A percentile compares a stretch with the other conserved stretches of the same genome.
phyloP scores from a whole-genome alignment of 2,797 vertebrate species.

The Gymnothorax reevesii region DNA sequence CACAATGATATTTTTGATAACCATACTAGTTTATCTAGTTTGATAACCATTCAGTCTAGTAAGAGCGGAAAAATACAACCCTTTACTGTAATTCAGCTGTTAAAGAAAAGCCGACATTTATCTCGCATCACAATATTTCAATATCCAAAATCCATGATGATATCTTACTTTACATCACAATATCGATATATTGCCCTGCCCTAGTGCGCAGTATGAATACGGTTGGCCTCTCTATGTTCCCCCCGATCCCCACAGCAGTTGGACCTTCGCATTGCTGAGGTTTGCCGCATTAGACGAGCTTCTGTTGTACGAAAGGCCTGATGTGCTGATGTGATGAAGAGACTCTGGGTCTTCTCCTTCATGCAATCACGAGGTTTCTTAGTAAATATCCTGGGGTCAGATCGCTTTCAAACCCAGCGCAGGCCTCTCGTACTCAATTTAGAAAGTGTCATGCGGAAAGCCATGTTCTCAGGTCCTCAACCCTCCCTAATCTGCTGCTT shows the following conservation, averaged over 20 bases:
- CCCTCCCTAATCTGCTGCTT: neutral
- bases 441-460: conserved; percentile 22
- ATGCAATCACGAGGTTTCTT: conserved; percentile 31
- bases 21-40: no score
- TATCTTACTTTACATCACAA: no score
- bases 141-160: no score
- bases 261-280: neutral
- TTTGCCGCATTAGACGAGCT: neutral
- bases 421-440: conserved; percentile 17
- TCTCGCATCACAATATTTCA: no score
- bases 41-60: no score
- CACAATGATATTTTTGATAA: no score
- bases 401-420: conserved; percentile 36
- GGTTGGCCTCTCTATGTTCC: neutral
- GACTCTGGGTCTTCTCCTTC: conserved; percentile 31
- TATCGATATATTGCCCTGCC: no score
- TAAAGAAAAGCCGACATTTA: no score
- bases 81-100: no score
- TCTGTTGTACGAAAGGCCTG: neutral
- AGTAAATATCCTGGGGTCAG: conserved; percentile 35
- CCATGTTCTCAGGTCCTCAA: neutral
- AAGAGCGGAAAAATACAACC: no score
- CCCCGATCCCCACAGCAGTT: neutral
- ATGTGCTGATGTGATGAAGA: neutral
- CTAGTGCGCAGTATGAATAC: neutral